Evolutionary conservation across 1,140 invertebrate genomes (phyloP).

Genomic region (Helicoverpa armigera): DNA sequence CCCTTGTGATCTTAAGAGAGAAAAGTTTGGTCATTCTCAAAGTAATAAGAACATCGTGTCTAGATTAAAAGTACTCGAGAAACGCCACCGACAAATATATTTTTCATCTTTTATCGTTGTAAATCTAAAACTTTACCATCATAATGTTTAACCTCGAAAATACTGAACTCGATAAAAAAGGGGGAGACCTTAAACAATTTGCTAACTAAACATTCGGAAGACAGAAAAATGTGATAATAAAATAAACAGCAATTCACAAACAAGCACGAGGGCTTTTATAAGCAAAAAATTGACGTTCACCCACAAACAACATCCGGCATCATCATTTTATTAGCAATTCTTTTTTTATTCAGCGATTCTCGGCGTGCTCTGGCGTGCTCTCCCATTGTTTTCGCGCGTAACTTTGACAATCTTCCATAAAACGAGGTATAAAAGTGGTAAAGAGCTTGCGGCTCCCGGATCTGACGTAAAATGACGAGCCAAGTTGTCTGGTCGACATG

Average conservation of each 20-base stretch:
- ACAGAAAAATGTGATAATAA: conserved; percentile 32
- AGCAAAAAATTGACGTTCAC: conserved; percentile 45
- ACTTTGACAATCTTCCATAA: conserved; percentile 57
- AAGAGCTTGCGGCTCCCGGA: conserved; percentile 39
- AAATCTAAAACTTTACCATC: conserved; percentile 20
- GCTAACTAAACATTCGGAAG: conserved; percentile 36
- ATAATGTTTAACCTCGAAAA: conserved; percentile 13
- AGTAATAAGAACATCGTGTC: not conserved
- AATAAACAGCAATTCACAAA: conserved; percentile 33
- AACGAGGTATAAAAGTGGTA: conserved; percentile 49
- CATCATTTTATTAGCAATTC: conserved; percentile 49
- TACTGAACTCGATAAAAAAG: conserved; percentile 19
- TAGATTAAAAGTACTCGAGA: conserved; percentile 12
- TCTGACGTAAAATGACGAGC: conserved; percentile 58
- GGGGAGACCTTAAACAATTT: conserved; percentile 33
- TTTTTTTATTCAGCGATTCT: conserved; percentile 46
- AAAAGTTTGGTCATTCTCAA: conserved; percentile 1
- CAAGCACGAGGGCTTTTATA: conserved; percentile 37
- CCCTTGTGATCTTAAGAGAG: not conserved
- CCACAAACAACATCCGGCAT: conserved; percentile 39
- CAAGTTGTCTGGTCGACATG: conserved; percentile 55
- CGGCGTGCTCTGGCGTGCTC: conserved; percentile 30
- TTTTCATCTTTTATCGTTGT: not conserved
- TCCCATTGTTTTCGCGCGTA: conserved; percentile 51
- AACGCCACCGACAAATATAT: conserved; percentile 11